Percentiles rank a stretch among this genome's conserved stretches.
These are phyloP conservation scores for Notechis scutatus DNA, from an alignment of 2,113 vertebrate species.

Conservation along the genomic window DNA sequence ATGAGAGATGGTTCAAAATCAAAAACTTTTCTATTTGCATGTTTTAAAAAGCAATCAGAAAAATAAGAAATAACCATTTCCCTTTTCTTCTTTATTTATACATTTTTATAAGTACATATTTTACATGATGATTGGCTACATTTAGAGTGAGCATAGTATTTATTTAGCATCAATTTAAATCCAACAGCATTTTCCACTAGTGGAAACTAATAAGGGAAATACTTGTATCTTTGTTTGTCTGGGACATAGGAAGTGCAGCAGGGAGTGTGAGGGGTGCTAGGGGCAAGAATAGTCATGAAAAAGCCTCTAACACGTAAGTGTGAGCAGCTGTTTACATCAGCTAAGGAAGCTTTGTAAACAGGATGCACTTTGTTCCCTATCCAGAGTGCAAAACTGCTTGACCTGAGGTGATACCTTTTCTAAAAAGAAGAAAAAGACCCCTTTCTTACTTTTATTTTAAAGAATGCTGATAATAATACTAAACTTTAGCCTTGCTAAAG, in stretches of 20 bases:
- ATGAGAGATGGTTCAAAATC: neutral
- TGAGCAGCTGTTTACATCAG: constrained; percentile 58
- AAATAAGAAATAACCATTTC: neutral
- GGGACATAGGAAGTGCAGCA: constrained; percentile 8
- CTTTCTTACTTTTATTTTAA: neutral
- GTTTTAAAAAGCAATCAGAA: neutral
- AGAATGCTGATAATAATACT: neutral
- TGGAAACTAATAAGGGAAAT: neutral
- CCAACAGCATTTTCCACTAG: neutral
- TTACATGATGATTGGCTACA: neutral
- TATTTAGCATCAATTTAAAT: neutral
- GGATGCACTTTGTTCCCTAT: constrained; percentile 53
- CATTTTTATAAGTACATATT: neutral
- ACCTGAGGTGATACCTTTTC: constrained; percentile 5
- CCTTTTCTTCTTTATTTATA: neutral
- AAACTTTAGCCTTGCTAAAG: neutral
- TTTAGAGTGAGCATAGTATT: neutral
- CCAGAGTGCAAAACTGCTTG: constrained; percentile 3
- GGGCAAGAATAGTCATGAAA: constrained; percentile 23
- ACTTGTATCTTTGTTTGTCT: constrained; percentile 13
- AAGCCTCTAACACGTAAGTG: constrained; percentile 44
- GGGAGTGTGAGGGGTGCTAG: neutral
- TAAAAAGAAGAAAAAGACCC: neutral
- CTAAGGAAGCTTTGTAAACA: constrained; percentile 49
- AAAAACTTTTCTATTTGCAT: neutral